Evolutionary conservation across 2,113 vertebrate genomes (phyloP).

Genomic region (Megaleporinus macrocephalus): DNA sequence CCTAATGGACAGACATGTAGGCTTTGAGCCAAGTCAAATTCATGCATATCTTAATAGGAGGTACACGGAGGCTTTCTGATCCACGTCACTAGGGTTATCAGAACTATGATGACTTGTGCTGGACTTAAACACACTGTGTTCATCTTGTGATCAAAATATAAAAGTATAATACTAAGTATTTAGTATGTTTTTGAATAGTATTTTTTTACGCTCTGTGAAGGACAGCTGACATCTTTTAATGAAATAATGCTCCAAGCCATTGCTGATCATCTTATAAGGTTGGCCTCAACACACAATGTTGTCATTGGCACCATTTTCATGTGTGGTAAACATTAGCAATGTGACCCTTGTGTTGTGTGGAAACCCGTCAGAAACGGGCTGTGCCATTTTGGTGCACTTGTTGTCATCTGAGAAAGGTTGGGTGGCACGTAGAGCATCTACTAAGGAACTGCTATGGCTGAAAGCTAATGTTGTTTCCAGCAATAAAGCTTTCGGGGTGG

Average conservation of each 20-base stretch:
- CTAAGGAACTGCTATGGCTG: background rate
- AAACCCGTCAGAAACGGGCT: constrained; percentile 12
- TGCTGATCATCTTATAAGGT: background rate
- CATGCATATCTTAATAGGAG: background rate
- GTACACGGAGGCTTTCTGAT: background rate
- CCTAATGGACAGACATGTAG: background rate
- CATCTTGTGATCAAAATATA: too few species aligned
- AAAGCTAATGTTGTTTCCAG: constrained; percentile 28
- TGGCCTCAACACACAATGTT: constrained; percentile 1
- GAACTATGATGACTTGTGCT: background rate
- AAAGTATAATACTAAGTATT: too few species aligned
- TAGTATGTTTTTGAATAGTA: too few species aligned
- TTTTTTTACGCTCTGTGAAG: too few species aligned
- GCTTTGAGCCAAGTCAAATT: background rate
- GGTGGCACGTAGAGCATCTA: background rate
- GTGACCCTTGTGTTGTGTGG: constrained; percentile 44
- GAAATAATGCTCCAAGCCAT: background rate
- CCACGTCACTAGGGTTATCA: background rate
- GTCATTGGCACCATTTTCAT: constrained; percentile 24
- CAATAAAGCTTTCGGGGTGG: constrained; percentile 13
- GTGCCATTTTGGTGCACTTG: background rate
- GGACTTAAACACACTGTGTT: too few species aligned
- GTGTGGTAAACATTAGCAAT: constrained; percentile 35
- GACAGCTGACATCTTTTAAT: too few species aligned
- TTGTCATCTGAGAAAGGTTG: constrained; percentile 9